Conservation (phyloP, 2,113 vertebrate genomes). For the Micromys minutus region DNA sequence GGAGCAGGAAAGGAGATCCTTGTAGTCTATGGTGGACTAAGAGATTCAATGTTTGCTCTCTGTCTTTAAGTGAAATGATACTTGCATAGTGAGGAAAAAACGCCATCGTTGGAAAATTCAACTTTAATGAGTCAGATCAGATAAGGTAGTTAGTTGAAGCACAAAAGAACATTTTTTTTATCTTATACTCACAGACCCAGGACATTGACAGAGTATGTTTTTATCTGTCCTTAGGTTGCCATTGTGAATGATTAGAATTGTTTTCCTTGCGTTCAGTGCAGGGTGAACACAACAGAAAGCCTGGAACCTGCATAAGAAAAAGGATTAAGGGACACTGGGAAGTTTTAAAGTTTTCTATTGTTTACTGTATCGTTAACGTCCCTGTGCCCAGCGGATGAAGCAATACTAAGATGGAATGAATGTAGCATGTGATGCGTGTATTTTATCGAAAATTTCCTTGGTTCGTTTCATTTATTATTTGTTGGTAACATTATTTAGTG, state of each 20-base stretch:
- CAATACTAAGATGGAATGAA: neutral
- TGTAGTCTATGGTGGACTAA: neutral
- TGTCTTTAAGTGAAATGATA: constrained; percentile 22
- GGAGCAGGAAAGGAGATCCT: neutral
- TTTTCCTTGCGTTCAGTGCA: constrained; percentile 9
- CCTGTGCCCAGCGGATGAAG: neutral
- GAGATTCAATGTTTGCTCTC: neutral
- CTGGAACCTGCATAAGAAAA: neutral
- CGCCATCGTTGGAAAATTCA: neutral
- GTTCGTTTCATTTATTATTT: neutral
- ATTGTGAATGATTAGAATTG: neutral
- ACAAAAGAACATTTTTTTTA: constrained; percentile 10
- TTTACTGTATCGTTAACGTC: neutral
- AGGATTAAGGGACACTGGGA: neutral
- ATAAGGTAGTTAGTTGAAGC: neutral
- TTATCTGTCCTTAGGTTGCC: neutral
- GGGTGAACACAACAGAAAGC: neutral
- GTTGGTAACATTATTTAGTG: neutral
- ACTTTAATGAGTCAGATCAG: neutral
- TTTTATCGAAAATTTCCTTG: neutral
- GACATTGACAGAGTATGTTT: neutral
- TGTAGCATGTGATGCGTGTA: neutral
- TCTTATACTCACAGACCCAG: neutral
- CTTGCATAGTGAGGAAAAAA: neutral
- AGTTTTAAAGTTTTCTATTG: neutral